phyloP scores from a whole-genome alignment of 2,113 vertebrate genomes.

The Puffinus mauretanicus region DNA sequence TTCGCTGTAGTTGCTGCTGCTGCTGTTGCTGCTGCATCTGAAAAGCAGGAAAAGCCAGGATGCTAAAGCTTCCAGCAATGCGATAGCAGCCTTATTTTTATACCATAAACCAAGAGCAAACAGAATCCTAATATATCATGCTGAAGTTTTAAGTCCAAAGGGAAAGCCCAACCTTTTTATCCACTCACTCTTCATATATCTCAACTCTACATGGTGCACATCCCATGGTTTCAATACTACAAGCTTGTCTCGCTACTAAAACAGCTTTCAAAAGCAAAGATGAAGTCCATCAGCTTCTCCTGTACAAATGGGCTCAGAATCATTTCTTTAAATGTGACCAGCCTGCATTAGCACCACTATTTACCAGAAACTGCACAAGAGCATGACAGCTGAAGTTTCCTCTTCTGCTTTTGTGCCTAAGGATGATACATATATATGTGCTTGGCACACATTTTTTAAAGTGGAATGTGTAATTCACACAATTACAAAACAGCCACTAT shows the following conservation, averaged over 20 bases:
- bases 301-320: not conserved
- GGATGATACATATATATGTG: not conserved
- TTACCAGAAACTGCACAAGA: not conserved
- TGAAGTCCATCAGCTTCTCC: not conserved
- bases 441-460: not conserved
- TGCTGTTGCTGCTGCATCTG: constrained; percentile 76
- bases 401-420: not conserved
- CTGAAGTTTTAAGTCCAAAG: not conserved
- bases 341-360: not conserved
- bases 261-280: not conserved
- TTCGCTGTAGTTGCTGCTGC: constrained; percentile 75
- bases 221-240: not conserved
- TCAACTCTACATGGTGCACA: not conserved
- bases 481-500: not conserved
- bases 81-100: not conserved
- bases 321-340: not conserved
- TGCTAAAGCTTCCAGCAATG: not conserved
- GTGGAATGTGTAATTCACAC: not conserved
- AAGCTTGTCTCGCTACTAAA: not conserved
- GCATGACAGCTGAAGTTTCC: not conserved
- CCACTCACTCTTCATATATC: not conserved
- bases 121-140: not conserved
- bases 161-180: not conserved
- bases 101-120: not conserved
- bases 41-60: constrained; percentile 2